A percentile compares a stretch with the other conserved stretches of the same genome.
phyloP scores from a whole-genome alignment of 2,797 vertebrate species.

The Neomorphus geoffroyi region DNA sequence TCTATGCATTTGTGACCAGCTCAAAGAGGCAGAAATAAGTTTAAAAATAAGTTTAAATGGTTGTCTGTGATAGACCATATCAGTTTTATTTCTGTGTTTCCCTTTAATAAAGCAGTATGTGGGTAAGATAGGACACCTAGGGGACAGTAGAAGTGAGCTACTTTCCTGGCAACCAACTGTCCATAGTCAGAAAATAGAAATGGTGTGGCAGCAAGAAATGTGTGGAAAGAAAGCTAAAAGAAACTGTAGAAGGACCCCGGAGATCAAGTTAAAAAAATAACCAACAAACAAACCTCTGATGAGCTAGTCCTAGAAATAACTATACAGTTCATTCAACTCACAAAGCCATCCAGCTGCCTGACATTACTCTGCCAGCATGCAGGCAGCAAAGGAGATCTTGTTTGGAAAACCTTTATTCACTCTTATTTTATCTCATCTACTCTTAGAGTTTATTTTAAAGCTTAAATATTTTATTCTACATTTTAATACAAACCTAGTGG shows the following conservation, averaged over 20 bases:
- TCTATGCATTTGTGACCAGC: not conserved
- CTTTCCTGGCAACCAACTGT: not conserved
- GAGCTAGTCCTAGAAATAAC: not conserved
- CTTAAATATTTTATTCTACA: not conserved
- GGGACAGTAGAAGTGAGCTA: not conserved
- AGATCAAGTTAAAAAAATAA: not conserved
- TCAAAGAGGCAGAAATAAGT: not conserved
- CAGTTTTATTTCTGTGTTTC: not conserved
- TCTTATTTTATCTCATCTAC: not conserved
- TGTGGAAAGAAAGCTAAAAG: not conserved
- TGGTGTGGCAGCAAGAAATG: not conserved
- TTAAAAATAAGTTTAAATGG: not conserved
- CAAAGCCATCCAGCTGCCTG: not conserved
- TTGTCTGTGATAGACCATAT: not conserved
- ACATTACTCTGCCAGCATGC: not conserved
- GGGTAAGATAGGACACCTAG: not conserved
- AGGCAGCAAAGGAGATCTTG: not conserved
- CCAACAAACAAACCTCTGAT: no score
- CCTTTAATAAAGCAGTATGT: not conserved
- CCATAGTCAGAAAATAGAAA: not conserved
- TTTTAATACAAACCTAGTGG: not conserved
- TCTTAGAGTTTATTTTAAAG: not conserved
- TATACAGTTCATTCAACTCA: not conserved
- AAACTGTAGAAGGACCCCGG: not conserved
- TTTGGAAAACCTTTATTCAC: not conserved